These are phyloP conservation scores for Barnardius zonarius DNA, from an alignment of 2,113 vertebrate species.

Conservation along the genomic window DNA sequence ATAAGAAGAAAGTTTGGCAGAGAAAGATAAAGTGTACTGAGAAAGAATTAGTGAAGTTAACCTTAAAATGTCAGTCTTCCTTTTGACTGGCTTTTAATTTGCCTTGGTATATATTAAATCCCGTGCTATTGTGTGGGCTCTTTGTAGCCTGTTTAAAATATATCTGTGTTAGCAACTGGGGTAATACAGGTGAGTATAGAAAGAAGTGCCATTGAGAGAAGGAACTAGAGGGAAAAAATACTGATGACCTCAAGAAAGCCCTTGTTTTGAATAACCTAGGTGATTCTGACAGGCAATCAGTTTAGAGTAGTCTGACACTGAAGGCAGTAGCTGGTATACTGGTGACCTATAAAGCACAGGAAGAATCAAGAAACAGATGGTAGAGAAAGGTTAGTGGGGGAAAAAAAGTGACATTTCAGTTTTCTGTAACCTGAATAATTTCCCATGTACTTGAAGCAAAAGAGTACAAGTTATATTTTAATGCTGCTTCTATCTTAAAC, in stretches of 20 bases:
- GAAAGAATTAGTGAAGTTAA: neutral
- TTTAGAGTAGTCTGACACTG: neutral
- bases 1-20: neutral
- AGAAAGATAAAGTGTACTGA: neutral
- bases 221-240: neutral
- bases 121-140: neutral
- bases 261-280: neutral
- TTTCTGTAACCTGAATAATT: neutral
- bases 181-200: neutral
- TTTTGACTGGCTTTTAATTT: neutral
- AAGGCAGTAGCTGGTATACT: neutral
- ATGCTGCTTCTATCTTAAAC: neutral
- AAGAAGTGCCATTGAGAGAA: neutral
- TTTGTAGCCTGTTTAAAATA: neutral
- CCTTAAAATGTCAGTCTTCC: neutral
- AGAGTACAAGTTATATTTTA: neutral
- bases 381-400: neutral
- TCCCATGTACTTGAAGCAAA: neutral
- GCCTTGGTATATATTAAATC: neutral
- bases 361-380: neutral
- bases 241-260: neutral
- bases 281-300: neutral
- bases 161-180: neutral
- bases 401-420: neutral
- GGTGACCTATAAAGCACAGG: neutral